Base-by-base conservation (phyloP, 2,113 vertebrate species). In the Odobenus rosmarus region DNA sequence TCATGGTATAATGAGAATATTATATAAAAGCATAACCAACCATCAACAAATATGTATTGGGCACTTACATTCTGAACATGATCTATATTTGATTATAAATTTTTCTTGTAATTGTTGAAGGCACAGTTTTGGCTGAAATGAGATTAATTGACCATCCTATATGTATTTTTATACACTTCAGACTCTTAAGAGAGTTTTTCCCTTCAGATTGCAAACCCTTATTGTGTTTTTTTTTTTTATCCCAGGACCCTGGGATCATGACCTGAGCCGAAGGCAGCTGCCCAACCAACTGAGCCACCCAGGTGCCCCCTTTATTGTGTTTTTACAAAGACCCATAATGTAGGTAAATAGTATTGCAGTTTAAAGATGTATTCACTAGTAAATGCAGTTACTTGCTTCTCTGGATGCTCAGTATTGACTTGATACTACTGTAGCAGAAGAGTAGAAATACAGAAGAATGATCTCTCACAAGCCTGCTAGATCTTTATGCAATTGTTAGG, bases 1-100 rank as follows among this genome's bases (percentile, higher is more conserved):
- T 89, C 39, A 87, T 13, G 7, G 19, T 74, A 93, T 89, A 82
- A 93, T 93, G 31, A 96, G 28, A 69, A 42, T 88, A 71, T 90
- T 91, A 61, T 86, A 42, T 77, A 86, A 15, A 88, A 74, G 4
- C 13, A 67, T 5, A 85, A 94, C 3, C 33, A 69, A 88, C 26
- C 14, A 71, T 84, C 36, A 85, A n/a, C 4, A 93, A 90, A 79
- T 80, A 67, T 23, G 7, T 61, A 86, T 24, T 91, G 8, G 88
- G 1, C 0, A 55, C 10, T 31, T 39, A 36, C 9, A 77, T 59
- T 94, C 28, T 46, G 28, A 9, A 6, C 3, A 18, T 94, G 33
- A 16, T 62, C 33, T 61, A 46, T 67, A 61, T 91, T 83, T 55
- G 9, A 51, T 83, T 64, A 3, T 18, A 71, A 33, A 33, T 46